phyloP scores from a whole-genome alignment of 2,113 vertebrate species.

The Aix galericulata region DNA sequence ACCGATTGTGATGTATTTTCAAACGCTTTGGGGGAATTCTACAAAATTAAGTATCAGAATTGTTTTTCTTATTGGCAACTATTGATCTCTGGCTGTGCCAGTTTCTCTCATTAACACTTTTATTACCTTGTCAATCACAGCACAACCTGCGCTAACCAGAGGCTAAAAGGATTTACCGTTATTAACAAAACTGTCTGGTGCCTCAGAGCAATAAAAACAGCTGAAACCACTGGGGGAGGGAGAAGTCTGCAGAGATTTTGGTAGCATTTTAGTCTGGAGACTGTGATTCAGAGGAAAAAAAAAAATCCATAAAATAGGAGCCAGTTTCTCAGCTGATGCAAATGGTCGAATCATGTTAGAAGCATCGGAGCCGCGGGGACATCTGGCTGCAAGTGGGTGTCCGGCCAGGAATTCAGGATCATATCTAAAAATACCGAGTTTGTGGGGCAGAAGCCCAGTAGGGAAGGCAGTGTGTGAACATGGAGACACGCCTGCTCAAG shows the following conservation, averaged over 20 bases:
- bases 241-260: slow-evolving; percentile 66
- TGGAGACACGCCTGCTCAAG: not conserved
- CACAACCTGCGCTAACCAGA: slow-evolving; percentile 65
- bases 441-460: not conserved
- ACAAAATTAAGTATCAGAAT: slow-evolving; percentile 77
- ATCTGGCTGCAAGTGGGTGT: not conserved
- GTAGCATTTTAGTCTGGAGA: slow-evolving; percentile 53
- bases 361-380: not conserved
- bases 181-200: slow-evolving; percentile 78
- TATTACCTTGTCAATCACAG: slow-evolving; percentile 83
- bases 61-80: slow-evolving; percentile 81
- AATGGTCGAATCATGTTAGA: not conserved
- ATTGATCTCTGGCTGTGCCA: slow-evolving; percentile 76
- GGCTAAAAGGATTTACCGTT: slow-evolving; percentile 79
- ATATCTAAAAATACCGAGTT: not conserved
- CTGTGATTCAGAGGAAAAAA: slow-evolving; percentile 23
- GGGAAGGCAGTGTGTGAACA: fast-evolving
- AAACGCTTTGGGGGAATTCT: slow-evolving; percentile 69
- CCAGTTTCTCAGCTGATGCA: not conserved
- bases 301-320: slow-evolving; percentile 18
- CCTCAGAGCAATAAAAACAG: slow-evolving; percentile 71
- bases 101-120: slow-evolving; percentile 82
- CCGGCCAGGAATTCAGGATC: not conserved
- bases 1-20: slow-evolving; percentile 67
- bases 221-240: slow-evolving; percentile 48